Evolutionary conservation across 2,113 vertebrate genomes (phyloP).

Genomic region (Eptatretus burgeri): DNA sequence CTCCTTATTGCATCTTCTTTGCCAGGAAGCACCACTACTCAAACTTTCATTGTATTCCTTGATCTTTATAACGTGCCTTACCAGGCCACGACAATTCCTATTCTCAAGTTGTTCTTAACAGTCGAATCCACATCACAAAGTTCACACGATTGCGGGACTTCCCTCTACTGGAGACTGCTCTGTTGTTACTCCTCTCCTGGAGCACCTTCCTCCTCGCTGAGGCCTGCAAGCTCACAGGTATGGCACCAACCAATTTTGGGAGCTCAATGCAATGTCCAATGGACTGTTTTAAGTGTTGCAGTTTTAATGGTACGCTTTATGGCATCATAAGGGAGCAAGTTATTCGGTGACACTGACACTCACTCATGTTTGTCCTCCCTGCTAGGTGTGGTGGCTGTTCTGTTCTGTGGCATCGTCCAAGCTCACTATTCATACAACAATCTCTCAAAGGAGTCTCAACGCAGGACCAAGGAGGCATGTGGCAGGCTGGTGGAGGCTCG

Average conservation of each 20-base stretch:
- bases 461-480: constrained; percentile 76
- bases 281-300: no score
- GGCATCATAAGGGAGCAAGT: no score
- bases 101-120: no score
- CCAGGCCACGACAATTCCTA: no score
- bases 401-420: constrained; percentile 92
- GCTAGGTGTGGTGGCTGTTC: constrained; percentile 69
- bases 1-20: no score
- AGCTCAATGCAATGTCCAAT: no score
- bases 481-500: no score
- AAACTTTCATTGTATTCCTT: no score
- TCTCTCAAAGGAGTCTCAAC: constrained; percentile 67
- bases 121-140: constrained; percentile 46
- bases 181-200: constrained; percentile 98
- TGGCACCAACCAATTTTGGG: constrained; percentile 8
- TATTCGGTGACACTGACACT: no score
- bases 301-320: no score
- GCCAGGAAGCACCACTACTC: no score
- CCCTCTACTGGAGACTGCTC: constrained; percentile 57
- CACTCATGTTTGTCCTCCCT: not conserved
- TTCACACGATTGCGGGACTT: constrained; percentile 90
- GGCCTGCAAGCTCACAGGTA: constrained; percentile 85
- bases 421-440: constrained; percentile 96
- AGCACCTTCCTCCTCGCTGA: constrained; percentile 86
- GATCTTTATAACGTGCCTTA: no score